Percentiles rank a stretch among this genome's conserved stretches.
phyloP scores from a whole-genome alignment of 2,888 invertebrate species.

The Clostera curtula region DNA sequence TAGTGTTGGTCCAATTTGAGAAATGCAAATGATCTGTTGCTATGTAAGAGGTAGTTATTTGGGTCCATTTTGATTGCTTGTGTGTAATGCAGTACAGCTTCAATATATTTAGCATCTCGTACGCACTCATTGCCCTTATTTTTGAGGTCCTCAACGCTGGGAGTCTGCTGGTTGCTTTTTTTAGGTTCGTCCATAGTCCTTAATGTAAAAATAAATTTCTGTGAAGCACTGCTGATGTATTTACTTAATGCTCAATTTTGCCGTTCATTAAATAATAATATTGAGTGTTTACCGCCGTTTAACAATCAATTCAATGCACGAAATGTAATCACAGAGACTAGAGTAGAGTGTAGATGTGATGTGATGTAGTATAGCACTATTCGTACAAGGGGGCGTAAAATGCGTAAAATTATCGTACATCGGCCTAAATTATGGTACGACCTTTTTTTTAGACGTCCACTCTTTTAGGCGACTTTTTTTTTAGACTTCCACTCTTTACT shows the following conservation, averaged over 20 bases:
- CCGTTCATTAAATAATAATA: conserved; percentile 5
- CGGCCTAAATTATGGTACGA: no score
- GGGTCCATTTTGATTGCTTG: conserved; percentile 85
- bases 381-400: no score
- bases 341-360: no score
- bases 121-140: conserved; percentile 85
- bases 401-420: no score
- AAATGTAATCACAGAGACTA: no score
- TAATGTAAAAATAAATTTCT: not conserved
- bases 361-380: no score
- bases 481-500: no score
- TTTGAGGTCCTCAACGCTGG: conserved; percentile 76
- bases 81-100: conserved; percentile 86
- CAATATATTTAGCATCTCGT: conserved; percentile 80
- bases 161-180: conserved; percentile 31
- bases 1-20: conserved; percentile 85
- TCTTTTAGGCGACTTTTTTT: no score
- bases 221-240: no score
- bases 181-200: conserved; percentile 50
- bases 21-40: conserved; percentile 88
- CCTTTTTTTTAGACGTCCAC: no score
- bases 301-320: no score
- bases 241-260: not conserved
- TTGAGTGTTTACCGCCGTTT: no score
- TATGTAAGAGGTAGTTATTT: conserved; percentile 81